Conservation (phyloP, 2,113 vertebrate species). For the Murina feae region DNA sequence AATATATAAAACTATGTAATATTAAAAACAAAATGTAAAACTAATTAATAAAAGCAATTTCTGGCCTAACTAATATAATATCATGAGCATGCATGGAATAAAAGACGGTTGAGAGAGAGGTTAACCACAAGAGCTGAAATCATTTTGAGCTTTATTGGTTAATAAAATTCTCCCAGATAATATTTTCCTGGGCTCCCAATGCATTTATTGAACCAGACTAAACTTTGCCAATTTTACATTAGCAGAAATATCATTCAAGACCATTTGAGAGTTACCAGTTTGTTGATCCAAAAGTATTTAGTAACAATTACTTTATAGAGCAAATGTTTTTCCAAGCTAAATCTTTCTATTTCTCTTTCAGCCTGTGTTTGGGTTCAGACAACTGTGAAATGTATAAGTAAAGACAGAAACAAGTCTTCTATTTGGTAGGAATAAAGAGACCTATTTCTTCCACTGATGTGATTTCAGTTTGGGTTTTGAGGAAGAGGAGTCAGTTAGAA, state of each 20-base stretch:
- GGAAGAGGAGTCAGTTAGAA: constrained; percentile 50
- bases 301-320: constrained; percentile 52
- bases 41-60: constrained; percentile 2
- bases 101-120: neutral
- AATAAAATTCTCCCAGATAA: constrained; percentile 17
- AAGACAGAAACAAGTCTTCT: constrained; percentile 35
- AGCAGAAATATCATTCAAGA: constrained; percentile 12
- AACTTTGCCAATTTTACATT: constrained; percentile 23
- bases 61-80: neutral
- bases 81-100: neutral
- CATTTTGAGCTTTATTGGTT: neutral
- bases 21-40: neutral
- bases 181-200: constrained; percentile 1
- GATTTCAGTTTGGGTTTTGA: constrained; percentile 35
- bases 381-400: constrained; percentile 20
- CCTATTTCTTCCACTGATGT: neutral
- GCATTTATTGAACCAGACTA: neutral
- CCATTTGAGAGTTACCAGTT: constrained; percentile 13
- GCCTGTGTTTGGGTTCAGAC: constrained; percentile 18
- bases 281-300: constrained; percentile 31
- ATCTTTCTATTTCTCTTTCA: neutral
- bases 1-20: neutral
- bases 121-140: constrained; percentile 26
- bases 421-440: constrained; percentile 23
- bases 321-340: constrained; percentile 45